Conservation (phyloP, 1,140 invertebrate species). For the Oryzaephilus surinamensis region DNA sequence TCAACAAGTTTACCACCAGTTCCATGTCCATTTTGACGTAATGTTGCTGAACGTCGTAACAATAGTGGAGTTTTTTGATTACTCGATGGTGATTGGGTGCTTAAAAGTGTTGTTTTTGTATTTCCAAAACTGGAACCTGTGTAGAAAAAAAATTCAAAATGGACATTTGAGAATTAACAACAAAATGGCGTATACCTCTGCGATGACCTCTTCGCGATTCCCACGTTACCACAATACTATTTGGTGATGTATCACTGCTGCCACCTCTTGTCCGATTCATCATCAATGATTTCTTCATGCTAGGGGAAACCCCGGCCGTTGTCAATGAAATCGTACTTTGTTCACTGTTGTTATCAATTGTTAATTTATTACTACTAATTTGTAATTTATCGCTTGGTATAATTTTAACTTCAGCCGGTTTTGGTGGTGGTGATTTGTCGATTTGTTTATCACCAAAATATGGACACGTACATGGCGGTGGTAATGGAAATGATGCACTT, state of each 20-base stretch:
- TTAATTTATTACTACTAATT: conserved; percentile 7
- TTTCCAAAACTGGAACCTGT: conserved; percentile 48
- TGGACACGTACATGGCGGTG: conserved; percentile 64
- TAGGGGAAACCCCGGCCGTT: conserved; percentile 15
- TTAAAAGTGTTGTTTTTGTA: conserved; percentile 39
- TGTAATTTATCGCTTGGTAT: conserved; percentile 37
- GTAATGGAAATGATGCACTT: conserved; percentile 39
- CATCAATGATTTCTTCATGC: conserved; percentile 16
- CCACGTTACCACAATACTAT: conserved; percentile 48
- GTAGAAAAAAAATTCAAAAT: conserved; percentile 3
- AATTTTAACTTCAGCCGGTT: conserved; percentile 43
- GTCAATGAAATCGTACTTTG: conserved; percentile 21
- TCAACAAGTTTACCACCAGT: conserved; percentile 20
- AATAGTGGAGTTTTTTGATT: conserved; percentile 28
- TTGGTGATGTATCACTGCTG: conserved; percentile 23
- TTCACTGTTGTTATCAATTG: too few species aligned
- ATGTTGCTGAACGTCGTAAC: conserved; percentile 28
- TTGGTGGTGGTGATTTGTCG: conserved; percentile 36
- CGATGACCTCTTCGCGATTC: conserved; percentile 41
- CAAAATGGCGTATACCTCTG: conserved; percentile 23
- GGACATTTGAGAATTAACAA: not conserved
- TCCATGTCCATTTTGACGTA: conserved; percentile 29
- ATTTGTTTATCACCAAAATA: conserved; percentile 56
- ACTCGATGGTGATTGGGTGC: conserved; percentile 34
- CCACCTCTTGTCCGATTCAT: conserved; percentile 13